These are phyloP conservation scores for Triplophysa yarkandensis DNA, from an alignment of 2,797 vertebrate genomes.

Conservation along the genomic window DNA sequence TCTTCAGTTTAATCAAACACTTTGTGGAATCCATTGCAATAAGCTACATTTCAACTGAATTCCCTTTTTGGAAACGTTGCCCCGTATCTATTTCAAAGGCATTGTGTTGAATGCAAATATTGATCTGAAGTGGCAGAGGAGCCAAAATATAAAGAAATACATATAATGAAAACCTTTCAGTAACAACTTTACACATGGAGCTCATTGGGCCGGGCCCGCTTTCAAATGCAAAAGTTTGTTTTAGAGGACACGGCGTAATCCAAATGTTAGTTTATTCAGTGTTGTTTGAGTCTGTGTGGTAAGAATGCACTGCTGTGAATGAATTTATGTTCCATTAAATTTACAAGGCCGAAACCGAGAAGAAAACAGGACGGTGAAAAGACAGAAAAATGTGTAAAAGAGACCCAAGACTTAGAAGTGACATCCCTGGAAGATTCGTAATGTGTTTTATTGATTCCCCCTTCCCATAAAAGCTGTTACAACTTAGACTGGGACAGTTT, in stretches of 20 bases:
- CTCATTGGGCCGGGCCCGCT: not conserved
- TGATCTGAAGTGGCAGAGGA: slow-evolving; percentile 11
- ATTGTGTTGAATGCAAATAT: not conserved
- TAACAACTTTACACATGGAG: not conserved
- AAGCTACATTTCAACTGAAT: not conserved
- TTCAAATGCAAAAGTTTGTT: slow-evolving; percentile 20
- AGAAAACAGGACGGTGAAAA: slow-evolving; percentile 59
- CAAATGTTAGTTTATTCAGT: slow-evolving; percentile 36
- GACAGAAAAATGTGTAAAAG: slow-evolving; percentile 57
- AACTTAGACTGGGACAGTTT: slow-evolving; percentile 28
- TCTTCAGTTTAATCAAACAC: not conserved
- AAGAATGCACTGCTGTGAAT: slow-evolving; percentile 24
- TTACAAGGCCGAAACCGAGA: slow-evolving; percentile 60
- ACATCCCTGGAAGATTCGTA: slow-evolving; percentile 37
- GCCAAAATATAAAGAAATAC: not conserved
- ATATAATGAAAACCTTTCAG: not conserved
- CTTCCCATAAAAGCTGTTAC: slow-evolving; percentile 48
- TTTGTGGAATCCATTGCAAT: not conserved
- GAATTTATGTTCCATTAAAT: slow-evolving; percentile 54
- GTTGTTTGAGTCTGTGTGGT: slow-evolving; percentile 20
- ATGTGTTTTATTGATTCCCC: slow-evolving; percentile 33
- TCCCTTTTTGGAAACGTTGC: not conserved
- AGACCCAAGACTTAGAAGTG: slow-evolving; percentile 43
- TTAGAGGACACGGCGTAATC: slow-evolving; percentile 20
- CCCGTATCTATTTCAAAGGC: not conserved